Base-by-base conservation (phyloP, 2,797 vertebrate species). In the Peromyscus attwateri region DNA sequence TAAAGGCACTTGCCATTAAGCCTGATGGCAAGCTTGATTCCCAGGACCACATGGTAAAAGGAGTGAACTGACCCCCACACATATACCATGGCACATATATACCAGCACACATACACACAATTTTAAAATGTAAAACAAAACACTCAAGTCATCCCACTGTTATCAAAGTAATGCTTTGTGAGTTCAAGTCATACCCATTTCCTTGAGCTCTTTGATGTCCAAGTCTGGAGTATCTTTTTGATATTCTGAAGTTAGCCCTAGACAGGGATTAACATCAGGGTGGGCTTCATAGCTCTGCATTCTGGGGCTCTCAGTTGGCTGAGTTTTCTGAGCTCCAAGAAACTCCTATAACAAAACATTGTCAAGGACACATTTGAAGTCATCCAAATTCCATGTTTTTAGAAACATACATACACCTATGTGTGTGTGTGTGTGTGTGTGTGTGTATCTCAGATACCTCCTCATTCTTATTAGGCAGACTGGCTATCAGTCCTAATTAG, bases 311-410 rank as follows among this genome's bases (percentile, higher is more conserved):
- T 96, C 95, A 0, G 88, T 64, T 60, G 92, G 64, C 14, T 43
- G 94, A 93, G 83, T 93, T 92, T 90, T 95, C 13, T 95, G 98
- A 95, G 96, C 70, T 52, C 96, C 98, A 3, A 93, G n/a, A 96
- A 98, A 97, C 43, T 98, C 98, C 99, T 99, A 25, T 10, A 95
- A 98, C 6, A 96, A 3, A 82, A 71, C 0, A 21, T n/a, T 73
- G 70, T 84, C 68, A 97, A 96, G 46, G 0, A 73, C 3, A 71
- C 8, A 31, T 55, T 0, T 6, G 4, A 27, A 75, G 77, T 40
- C n/a, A 95, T 21, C 12, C 92, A 52, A 88, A 71, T 31, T 70
- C 77, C 49, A 21, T 49, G 16, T 68, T 95, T 95, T 79, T 43
- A 87, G 83, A 95, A 92, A 90, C 31, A 12, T 23, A 82, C 14